phyloP scores from a whole-genome alignment of 2,888 invertebrate genomes.

The Camptogramma bilineatum region DNA sequence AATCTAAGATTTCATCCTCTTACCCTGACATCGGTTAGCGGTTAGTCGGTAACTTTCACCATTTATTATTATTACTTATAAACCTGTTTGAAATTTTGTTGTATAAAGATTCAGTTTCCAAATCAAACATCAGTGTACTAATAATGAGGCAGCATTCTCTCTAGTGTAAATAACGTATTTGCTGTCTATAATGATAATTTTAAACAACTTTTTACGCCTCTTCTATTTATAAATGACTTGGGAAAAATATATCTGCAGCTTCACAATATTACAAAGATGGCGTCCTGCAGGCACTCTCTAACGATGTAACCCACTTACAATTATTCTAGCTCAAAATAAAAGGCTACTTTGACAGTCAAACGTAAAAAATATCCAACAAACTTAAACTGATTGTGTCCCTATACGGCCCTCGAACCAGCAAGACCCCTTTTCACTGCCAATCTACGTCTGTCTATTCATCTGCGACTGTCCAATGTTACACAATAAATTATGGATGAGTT shows the following conservation, averaged over 20 bases:
- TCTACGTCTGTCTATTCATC: constrained; percentile 31
- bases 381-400: constrained; percentile 31
- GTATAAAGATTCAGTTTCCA: background rate
- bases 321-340: constrained; percentile 23
- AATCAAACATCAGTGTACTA: background rate
- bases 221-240: constrained; percentile 11
- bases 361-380: constrained; percentile 20
- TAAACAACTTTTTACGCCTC: constrained; percentile 16
- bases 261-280: constrained; percentile 2
- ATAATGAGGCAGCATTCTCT: background rate
- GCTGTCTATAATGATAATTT: background rate
- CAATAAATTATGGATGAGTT: constrained; percentile 35
- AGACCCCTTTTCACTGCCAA: constrained; percentile 34
- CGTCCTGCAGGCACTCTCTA: constrained; percentile 18
- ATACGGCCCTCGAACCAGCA: constrained; percentile 20
- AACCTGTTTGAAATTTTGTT: background rate
- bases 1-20: background rate
- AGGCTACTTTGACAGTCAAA: constrained; percentile 13
- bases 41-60: background rate
- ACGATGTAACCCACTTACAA: constrained; percentile 20
- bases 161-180: constrained; percentile 2
- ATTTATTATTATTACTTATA: background rate
- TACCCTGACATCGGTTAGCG: background rate
- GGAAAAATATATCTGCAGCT: constrained; percentile 6
- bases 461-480: constrained; percentile 26